Conservation (phyloP, 1,140 invertebrate genomes). For the Tetramorium parvispinum region DNA sequence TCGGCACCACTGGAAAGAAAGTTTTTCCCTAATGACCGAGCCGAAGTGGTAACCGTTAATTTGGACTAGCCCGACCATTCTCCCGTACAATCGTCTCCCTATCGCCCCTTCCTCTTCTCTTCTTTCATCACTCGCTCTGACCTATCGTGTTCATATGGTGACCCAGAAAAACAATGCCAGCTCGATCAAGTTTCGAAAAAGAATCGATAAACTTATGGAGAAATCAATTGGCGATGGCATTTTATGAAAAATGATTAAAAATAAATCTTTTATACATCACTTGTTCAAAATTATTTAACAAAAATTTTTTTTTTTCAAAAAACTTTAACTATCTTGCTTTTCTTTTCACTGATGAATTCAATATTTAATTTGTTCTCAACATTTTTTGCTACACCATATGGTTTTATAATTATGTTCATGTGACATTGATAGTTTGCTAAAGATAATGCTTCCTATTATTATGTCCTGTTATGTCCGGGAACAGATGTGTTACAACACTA, state of each 20-base stretch:
- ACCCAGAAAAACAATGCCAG: slow-evolving; percentile 81
- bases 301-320: too few relatives aligned
- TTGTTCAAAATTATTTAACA: too few relatives aligned
- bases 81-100: slow-evolving; percentile 51
- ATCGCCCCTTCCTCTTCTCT: slow-evolving; percentile 18
- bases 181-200: slow-evolving; percentile 20
- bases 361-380: too few relatives aligned
- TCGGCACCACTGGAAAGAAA: slow-evolving; percentile 79
- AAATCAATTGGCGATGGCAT: neutral
- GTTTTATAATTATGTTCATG: neutral
- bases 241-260: neutral
- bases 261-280: too few relatives aligned
- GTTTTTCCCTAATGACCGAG: slow-evolving; percentile 81
- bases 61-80: slow-evolving; percentile 66
- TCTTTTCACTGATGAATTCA: too few relatives aligned
- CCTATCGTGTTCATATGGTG: slow-evolving; percentile 78
- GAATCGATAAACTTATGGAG: neutral
- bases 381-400: too few relatives aligned
- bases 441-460: neutral
- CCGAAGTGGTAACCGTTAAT: slow-evolving; percentile 83
- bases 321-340: too few relatives aligned
- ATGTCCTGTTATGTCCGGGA: neutral
- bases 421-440: neutral
- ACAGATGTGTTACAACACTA: neutral
- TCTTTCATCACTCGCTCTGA: slow-evolving; percentile 54